Conservation (phyloP, 2,113 vertebrate species). For the Notarius quadriscutis region DNA sequence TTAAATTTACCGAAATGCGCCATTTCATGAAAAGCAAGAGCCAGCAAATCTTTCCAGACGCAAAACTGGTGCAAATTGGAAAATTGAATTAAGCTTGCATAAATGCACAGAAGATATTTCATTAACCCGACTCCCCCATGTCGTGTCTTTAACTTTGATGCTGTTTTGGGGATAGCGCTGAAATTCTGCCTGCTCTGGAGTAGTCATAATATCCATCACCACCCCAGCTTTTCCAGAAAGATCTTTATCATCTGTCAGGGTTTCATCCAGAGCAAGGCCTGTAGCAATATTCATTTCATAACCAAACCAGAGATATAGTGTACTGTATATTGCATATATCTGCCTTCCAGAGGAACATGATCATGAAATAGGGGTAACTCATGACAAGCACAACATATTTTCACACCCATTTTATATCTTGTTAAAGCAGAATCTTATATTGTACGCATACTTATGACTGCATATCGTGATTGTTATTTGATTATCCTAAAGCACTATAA, state of each 20-base stretch:
- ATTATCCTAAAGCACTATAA: background rate
- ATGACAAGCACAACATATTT: background rate
- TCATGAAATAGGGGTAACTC: background rate
- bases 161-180: slow-evolving; percentile 48
- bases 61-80: slow-evolving; percentile 52
- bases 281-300: slow-evolving; percentile 8
- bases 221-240: slow-evolving; percentile 36
- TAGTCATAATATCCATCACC: slow-evolving; percentile 51
- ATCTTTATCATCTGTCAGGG: slow-evolving; percentile 36
- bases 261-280: slow-evolving; percentile 17
- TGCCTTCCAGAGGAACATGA: background rate
- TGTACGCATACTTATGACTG: background rate
- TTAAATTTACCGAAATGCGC: slow-evolving; percentile 47
- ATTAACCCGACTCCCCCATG: slow-evolving; percentile 53
- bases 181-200: slow-evolving; percentile 39
- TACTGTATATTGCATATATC: slow-evolving; percentile 10
- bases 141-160: slow-evolving; percentile 54
- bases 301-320: background rate
- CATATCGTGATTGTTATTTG: background rate
- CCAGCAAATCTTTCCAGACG: background rate
- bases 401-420: background rate
- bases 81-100: slow-evolving; percentile 57
- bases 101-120: slow-evolving; percentile 55
- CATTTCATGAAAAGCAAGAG: slow-evolving; percentile 10
- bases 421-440: background rate